These are phyloP conservation scores for Dolichopus griseipennis DNA, from an alignment of 2,888 invertebrate genomes.

Conservation along the genomic window DNA sequence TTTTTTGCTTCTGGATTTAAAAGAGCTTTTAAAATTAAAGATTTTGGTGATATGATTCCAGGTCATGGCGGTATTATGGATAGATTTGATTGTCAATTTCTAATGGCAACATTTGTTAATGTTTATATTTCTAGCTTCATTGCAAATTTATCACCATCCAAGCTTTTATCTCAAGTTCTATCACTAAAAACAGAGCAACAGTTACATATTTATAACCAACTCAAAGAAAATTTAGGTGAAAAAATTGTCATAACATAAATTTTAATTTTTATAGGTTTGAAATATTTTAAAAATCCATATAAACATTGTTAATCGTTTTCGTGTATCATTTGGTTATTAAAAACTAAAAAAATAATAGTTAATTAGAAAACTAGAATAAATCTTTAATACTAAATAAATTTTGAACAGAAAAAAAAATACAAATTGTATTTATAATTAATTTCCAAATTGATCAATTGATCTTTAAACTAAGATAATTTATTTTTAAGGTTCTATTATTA, in stretches of 20 bases:
- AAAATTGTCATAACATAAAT: not conserved
- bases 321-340: no score
- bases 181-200: slow-evolving; percentile 92
- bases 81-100: slow-evolving; percentile 98
- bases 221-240: not conserved
- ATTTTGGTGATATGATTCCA: slow-evolving; percentile 98
- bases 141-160: slow-evolving; percentile 88
- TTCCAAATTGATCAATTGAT: no score
- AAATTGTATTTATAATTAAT: no score
- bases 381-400: no score
- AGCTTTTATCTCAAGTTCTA: slow-evolving; percentile 75
- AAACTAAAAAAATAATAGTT: no score
- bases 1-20: slow-evolving; percentile 99
- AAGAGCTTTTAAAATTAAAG: slow-evolving; percentile 98
- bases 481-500: no score
- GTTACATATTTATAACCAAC: slow-evolving; percentile 69
- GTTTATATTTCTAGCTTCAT: slow-evolving; percentile 99
- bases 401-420: no score
- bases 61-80: slow-evolving; percentile 99
- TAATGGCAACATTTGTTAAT: slow-evolving; percentile 99
- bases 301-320: no score
- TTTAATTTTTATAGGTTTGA: no score
- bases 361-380: no score
- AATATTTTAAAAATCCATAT: no score
- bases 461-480: no score